These are phyloP conservation scores for Poicephalus meyeri DNA, from an alignment of 2,113 vertebrate species.

Conservation along the genomic window DNA sequence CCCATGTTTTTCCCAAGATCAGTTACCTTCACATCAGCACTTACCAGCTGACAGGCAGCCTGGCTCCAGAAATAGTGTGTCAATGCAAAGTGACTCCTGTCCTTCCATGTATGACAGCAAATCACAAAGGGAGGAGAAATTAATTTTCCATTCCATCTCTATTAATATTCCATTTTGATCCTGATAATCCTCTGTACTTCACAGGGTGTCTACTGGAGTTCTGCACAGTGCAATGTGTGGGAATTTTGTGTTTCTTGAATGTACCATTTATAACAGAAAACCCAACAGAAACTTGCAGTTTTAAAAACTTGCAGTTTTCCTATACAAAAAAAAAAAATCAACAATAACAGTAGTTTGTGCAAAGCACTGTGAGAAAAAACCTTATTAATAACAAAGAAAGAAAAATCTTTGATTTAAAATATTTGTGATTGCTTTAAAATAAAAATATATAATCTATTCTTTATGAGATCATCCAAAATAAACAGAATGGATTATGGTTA, in stretches of 20 bases:
- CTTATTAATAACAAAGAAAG: neutral
- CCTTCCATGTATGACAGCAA: conserved; percentile 34
- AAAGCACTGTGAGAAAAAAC: neutral
- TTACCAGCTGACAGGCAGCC: conserved; percentile 55
- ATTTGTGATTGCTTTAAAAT: neutral
- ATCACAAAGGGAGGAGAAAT: conserved; percentile 47
- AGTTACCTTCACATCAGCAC: conserved; percentile 66
- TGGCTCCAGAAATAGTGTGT: conserved; percentile 49
- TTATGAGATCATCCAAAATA: neutral
- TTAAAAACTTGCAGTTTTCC: neutral
- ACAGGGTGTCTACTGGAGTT: neutral
- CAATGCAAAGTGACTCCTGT: conserved; percentile 6
- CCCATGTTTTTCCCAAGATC: conserved; percentile 50
- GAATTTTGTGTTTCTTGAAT: neutral
- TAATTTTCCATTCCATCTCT: conserved; percentile 62
- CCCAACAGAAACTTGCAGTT: neutral
- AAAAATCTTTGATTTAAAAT: neutral
- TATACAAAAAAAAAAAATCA: neutral
- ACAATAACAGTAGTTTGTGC: neutral
- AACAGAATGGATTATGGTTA: neutral
- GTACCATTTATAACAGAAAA: neutral
- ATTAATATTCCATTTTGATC: conserved; percentile 60
- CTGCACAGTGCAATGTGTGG: neutral
- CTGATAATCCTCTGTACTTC: conserved; percentile 22
- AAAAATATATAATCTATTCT: neutral